Conservation (phyloP, 2,888 invertebrate genomes). For the Caradrina kadenii region DNA sequence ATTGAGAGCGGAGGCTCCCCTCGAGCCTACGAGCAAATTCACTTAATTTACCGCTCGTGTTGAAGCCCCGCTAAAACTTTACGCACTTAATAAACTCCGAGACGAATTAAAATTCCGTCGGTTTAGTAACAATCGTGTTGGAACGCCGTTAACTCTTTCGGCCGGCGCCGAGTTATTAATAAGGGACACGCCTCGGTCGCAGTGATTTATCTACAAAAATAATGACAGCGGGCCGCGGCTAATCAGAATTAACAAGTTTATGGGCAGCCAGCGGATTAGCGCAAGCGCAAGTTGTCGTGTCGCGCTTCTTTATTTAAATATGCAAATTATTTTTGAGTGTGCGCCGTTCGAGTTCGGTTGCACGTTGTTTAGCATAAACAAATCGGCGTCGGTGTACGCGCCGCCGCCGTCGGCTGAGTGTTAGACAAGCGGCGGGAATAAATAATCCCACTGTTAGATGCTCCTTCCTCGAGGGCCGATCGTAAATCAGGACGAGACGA, state of each 20-base stretch:
- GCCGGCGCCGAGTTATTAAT: conserved; percentile 81
- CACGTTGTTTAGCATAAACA: conserved; percentile 86
- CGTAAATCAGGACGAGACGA: conserved; percentile 84
- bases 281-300: conserved; percentile 73
- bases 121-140: conserved; percentile 87
- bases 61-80: conserved; percentile 85
- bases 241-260: conserved; percentile 82
- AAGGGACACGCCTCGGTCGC: conserved; percentile 79
- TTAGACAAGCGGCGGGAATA: conserved; percentile 80
- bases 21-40: conserved; percentile 81
- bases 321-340: conserved; percentile 84
- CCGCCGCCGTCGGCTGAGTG: conserved; percentile 62
- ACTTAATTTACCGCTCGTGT: conserved; percentile 85
- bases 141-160: conserved; percentile 86
- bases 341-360: conserved; percentile 77
- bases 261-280: conserved; percentile 69
- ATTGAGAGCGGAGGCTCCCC: conserved; percentile 74
- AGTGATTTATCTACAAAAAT: conserved; percentile 81
- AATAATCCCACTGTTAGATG: conserved; percentile 84
- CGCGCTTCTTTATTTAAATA: conserved; percentile 80
- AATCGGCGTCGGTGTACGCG: conserved; percentile 70
- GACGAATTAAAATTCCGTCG: conserved; percentile 89
- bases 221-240: conserved; percentile 73
- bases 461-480: conserved; percentile 77
- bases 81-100: conserved; percentile 89